Conservation (phyloP, 2,888 invertebrate species). For the Pogonocherus hispidulus region DNA sequence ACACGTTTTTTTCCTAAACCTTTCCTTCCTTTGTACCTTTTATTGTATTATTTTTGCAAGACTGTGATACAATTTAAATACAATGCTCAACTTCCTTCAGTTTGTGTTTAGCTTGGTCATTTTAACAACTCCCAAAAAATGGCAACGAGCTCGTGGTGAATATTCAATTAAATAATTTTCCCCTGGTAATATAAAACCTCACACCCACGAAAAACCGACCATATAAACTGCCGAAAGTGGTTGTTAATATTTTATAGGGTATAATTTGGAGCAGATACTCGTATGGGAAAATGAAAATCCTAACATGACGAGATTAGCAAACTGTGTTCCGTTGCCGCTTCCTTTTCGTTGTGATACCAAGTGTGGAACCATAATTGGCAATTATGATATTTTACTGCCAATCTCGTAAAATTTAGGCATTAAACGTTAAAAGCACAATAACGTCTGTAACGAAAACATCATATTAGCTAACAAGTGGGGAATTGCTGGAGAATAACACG, state of each 20-base stretch:
- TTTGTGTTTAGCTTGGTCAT: no score
- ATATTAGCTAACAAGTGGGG: no score
- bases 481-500: no score
- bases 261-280: not conserved
- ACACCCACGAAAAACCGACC: not conserved
- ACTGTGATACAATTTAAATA: no score
- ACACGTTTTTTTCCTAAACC: no score
- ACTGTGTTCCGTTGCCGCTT: not conserved
- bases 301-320: not conserved
- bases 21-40: no score
- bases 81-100: no score
- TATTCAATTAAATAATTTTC: not conserved
- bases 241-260: not conserved
- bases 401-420: constrained; percentile 1
- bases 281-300: not conserved
- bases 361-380: constrained; percentile 11
- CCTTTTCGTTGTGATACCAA: not conserved
- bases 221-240: not conserved
- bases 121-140: no score
- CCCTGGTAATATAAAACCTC: not conserved
- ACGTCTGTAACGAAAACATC: no score
- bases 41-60: no score
- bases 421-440: no score
- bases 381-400: not conserved
- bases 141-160: not conserved